Evolutionary conservation across 2,113 vertebrate genomes (phyloP).

Genomic region (Spermophilus dauricus): DNA sequence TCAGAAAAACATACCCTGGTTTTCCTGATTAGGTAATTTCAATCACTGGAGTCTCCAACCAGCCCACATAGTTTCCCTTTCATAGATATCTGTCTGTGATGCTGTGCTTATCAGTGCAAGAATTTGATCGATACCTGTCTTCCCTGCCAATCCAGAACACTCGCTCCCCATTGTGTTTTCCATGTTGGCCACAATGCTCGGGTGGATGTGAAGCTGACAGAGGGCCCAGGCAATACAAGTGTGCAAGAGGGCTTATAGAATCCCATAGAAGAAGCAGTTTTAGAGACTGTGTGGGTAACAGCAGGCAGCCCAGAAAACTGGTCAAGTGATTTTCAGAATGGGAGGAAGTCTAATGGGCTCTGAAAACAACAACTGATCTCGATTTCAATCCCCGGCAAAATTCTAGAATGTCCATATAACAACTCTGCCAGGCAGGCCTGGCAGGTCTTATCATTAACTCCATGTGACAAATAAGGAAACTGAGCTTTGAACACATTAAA

Average conservation of each 20-base stretch:
- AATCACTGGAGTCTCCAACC: background rate
- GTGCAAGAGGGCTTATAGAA: background rate
- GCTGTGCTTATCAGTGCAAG: background rate
- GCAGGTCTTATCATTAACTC: conserved; percentile 23
- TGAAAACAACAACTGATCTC: background rate
- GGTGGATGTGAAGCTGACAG: background rate
- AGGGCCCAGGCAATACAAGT: background rate
- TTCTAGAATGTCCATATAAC: background rate
- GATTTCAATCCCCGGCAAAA: conserved; percentile 3
- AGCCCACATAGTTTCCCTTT: background rate
- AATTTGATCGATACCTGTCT: background rate
- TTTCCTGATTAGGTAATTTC: background rate
- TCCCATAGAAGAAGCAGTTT: background rate
- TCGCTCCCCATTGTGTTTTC: background rate
- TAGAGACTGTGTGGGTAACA: background rate
- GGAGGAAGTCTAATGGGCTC: background rate
- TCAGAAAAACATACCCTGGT: background rate
- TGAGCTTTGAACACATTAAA: background rate
- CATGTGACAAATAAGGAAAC: background rate
- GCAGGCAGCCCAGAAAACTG: background rate
- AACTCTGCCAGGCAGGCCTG: background rate
- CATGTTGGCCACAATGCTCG: background rate
- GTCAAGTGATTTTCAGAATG: background rate
- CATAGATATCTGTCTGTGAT: background rate
- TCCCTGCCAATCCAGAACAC: background rate